Percentiles rank a stretch among this genome's conserved stretches.
Conservation (phyloP, 2,113 vertebrate genomes). For the Daboia siamensis region DNA sequence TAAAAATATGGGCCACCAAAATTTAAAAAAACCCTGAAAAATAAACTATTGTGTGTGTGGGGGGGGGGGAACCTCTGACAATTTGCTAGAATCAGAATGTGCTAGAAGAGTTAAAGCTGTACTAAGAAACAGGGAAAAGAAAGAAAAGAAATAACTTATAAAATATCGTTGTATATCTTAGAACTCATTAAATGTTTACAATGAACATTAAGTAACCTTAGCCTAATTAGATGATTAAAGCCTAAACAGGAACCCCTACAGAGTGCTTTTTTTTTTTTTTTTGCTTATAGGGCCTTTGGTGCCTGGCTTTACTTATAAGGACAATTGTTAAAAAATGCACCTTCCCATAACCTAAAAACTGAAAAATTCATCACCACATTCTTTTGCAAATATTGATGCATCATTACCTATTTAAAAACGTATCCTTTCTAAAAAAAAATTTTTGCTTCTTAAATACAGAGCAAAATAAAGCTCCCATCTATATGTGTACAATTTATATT, state of each 20-base stretch:
- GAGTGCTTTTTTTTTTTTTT: not conserved
- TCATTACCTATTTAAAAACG: constrained; percentile 6
- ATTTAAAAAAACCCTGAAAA: not conserved
- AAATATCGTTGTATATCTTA: not conserved
- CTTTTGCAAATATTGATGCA: not conserved
- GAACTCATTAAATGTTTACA: not conserved
- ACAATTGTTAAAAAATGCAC: not conserved
- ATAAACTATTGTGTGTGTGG: not conserved
- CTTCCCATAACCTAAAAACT: not conserved
- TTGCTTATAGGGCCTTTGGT: not conserved
- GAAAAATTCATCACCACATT: not conserved
- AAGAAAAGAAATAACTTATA: not conserved
- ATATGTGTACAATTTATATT: not conserved
- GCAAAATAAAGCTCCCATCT: not conserved
- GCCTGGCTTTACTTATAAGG: not conserved
- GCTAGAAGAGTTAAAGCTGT: not conserved
- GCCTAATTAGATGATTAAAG: not conserved
- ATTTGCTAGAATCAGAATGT: not conserved
- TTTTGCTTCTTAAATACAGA: not conserved
- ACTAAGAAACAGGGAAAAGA: not conserved
- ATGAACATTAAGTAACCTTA: not conserved
- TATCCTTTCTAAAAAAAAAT: not conserved
- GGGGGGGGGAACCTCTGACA: rapidly evolving
- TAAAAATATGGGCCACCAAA: not conserved
- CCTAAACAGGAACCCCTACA: not conserved